Evolutionary conservation across 2,113 vertebrate genomes (phyloP).

Genomic region (Onychostoma macrolepis): DNA sequence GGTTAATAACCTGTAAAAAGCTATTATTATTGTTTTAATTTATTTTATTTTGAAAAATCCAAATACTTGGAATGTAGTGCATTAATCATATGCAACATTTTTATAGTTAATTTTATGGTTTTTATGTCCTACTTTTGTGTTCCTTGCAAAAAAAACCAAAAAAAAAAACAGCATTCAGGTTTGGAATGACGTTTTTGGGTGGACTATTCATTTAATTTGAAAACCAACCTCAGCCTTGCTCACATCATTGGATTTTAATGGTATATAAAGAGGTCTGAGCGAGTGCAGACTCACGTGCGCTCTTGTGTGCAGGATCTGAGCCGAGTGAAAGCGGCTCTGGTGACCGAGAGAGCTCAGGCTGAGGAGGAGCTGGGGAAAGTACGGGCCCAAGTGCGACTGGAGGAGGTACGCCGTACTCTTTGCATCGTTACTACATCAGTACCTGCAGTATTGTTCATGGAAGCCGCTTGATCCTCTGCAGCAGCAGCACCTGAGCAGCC

Average conservation of each 20-base stretch:
- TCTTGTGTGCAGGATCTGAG: constrained; percentile 82
- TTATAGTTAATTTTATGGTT: background rate
- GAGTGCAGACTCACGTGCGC: background rate
- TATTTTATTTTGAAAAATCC: background rate
- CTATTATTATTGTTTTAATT: too few relatives aligned
- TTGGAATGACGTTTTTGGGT: background rate
- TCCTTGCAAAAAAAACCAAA: background rate
- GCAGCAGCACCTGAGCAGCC: constrained; percentile 81
- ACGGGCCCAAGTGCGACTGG: constrained; percentile 79
- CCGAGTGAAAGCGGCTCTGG: constrained; percentile 75
- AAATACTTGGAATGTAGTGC: background rate
- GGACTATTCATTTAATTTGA: background rate
- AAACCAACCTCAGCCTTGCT: background rate
- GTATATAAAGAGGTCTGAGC: background rate
- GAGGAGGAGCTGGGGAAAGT: constrained; percentile 86
- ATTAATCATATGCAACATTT: background rate
- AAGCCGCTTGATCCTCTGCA: constrained; percentile 55
- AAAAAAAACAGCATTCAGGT: background rate
- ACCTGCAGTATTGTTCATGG: background rate
- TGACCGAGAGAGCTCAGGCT: constrained; percentile 79
- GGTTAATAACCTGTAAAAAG: too few relatives aligned
- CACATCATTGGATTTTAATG: background rate
- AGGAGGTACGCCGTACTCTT: constrained; percentile 77
- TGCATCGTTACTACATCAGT: background rate
- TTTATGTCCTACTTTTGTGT: background rate